phyloP scores from a whole-genome alignment of 1,140 invertebrate genomes.

The Drosophila santomea region DNA sequence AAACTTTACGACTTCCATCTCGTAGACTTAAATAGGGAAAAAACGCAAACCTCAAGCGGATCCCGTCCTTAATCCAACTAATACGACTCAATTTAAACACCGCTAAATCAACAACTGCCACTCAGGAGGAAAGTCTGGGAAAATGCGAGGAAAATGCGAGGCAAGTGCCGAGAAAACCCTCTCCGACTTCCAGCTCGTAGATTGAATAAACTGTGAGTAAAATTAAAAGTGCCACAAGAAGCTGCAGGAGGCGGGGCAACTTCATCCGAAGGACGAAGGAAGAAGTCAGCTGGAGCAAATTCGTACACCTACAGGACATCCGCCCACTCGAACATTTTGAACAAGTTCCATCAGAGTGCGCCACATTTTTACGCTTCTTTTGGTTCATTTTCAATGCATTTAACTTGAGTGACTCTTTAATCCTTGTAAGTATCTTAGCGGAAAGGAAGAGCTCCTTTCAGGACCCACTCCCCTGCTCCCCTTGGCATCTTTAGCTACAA shows the following conservation, averaged over 20 bases:
- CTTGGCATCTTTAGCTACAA: conserved; percentile 60
- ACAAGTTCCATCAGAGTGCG: conserved; percentile 70
- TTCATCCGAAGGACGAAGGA: conserved; percentile 11
- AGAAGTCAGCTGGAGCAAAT: conserved; percentile 18
- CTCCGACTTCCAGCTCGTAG: conserved; percentile 52
- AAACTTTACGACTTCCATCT: conserved; percentile 1
- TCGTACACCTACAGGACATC: conserved; percentile 38
- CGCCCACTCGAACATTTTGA: conserved; percentile 10
- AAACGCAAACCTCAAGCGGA: conserved; percentile 52
- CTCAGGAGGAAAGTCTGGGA: conserved; percentile 35
- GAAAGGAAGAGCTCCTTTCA: conserved; percentile 23
- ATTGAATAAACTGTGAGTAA: conserved; percentile 81
- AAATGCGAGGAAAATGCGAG: conserved; percentile 10
- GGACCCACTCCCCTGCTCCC: conserved; percentile 5
- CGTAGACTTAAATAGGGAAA: conserved; percentile 1
- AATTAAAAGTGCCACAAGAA: conserved; percentile 76
- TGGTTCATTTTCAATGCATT: conserved; percentile 84
- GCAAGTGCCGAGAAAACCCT: conserved; percentile 19
- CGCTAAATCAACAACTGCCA: conserved; percentile 84
- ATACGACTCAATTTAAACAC: conserved; percentile 83
- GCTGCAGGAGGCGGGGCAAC: background rate
- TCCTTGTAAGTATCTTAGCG: conserved; percentile 82
- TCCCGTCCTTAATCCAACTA: conserved; percentile 73
- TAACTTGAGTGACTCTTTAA: conserved; percentile 85
- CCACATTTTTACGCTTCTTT: conserved; percentile 82